These are phyloP conservation scores for Nycteola revayana DNA, from an alignment of 2,888 invertebrate genomes.

Conservation along the genomic window DNA sequence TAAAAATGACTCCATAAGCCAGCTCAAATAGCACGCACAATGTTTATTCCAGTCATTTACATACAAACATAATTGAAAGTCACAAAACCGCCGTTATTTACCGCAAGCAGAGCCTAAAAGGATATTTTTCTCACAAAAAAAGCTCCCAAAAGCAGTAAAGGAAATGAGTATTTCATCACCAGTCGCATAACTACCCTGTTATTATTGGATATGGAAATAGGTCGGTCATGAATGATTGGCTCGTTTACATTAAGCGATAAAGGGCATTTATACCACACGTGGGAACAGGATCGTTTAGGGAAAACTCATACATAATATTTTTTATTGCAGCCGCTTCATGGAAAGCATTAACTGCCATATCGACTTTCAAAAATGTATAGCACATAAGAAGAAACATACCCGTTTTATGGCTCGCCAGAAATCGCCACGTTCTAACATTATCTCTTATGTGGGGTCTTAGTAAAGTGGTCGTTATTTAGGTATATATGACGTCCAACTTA, in stretches of 20 bases:
- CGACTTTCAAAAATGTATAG: constrained; percentile 15
- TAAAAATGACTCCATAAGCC: too few species aligned
- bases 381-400: constrained; percentile 15
- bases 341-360: constrained; percentile 3
- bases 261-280: constrained; percentile 17
- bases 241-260: constrained; percentile 27
- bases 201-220: constrained; percentile 32
- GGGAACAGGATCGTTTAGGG: constrained; percentile 22
- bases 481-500: too few species aligned
- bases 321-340: constrained; percentile 14
- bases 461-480: too few species aligned
- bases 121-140: not conserved
- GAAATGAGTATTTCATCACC: constrained; percentile 27
- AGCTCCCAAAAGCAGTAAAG: constrained; percentile 12
- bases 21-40: too few species aligned
- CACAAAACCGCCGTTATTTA: not conserved
- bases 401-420: constrained; percentile 16
- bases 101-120: not conserved
- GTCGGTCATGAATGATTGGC: constrained; percentile 32
- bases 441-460: constrained; percentile 12
- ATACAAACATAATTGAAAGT: not conserved
- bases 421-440: constrained; percentile 17
- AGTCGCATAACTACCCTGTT: constrained; percentile 21
- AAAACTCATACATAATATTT: constrained; percentile 20
- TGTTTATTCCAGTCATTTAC: not conserved